Conservation (phyloP, 2,888 invertebrate genomes). For the Polylopha cassiicola region DNA sequence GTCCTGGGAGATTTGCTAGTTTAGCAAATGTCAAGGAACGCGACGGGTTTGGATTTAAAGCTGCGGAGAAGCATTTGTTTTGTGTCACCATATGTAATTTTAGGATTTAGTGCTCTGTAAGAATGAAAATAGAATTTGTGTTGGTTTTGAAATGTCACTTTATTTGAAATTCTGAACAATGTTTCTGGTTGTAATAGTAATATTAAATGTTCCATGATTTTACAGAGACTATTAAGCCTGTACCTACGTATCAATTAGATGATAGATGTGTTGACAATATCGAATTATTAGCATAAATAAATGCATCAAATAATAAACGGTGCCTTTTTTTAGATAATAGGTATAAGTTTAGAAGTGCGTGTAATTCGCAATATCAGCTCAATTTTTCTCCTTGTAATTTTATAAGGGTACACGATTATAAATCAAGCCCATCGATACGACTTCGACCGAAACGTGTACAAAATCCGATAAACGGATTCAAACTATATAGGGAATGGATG, state of each 20-base stretch:
- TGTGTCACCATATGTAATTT: neutral
- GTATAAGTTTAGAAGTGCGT: no score
- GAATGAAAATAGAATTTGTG: no score
- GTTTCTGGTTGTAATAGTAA: no score
- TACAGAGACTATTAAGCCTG: no score
- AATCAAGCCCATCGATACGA: conserved; percentile 64
- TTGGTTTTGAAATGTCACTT: no score
- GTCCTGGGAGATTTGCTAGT: conserved; percentile 9
- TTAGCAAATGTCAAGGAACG: conserved; percentile 8
- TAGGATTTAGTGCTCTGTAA: neutral
- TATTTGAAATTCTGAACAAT: no score
- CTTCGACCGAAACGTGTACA: conserved; percentile 64
- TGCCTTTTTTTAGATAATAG: no score
- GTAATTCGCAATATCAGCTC: conserved; percentile 37
- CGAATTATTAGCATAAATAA: no score
- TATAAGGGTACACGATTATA: conserved; percentile 57
- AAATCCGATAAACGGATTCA: conserved; percentile 74
- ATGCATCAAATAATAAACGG: no score
- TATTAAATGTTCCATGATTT: no score
- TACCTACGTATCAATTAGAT: no score
- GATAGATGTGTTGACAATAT: no score
- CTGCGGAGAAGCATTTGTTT: conserved; percentile 1
- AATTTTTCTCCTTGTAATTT: conserved; percentile 52
- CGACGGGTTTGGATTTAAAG: conserved; percentile 4
- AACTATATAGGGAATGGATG: conserved; percentile 65